These are phyloP conservation scores for Pteria penguin DNA, from an alignment of 2,888 invertebrate species.

Conservation along the genomic window DNA sequence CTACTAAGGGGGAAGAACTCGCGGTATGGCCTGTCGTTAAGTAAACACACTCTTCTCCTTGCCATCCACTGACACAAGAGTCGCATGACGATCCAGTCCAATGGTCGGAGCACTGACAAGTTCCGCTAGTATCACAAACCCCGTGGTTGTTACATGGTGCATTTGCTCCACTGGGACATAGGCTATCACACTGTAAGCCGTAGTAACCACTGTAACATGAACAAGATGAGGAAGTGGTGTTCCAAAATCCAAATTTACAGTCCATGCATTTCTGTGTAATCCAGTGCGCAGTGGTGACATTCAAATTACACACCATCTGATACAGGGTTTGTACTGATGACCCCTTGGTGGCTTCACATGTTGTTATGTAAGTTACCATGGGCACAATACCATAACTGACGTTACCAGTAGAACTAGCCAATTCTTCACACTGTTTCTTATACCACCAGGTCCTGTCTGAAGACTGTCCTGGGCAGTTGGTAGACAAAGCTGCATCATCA, in stretches of 20 bases:
- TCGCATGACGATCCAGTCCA: conserved; percentile 59
- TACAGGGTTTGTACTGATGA: conserved; percentile 36
- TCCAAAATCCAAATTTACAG: conserved; percentile 58
- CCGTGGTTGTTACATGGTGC: conserved; percentile 61
- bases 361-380: conserved; percentile 55
- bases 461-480: conserved; percentile 47
- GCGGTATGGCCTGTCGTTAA: conserved; percentile 39
- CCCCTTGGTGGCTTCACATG: conserved; percentile 42
- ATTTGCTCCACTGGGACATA: conserved; percentile 60
- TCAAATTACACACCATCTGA: conserved; percentile 42
- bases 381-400: conserved; percentile 46
- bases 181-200: conserved; percentile 57
- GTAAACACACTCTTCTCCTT: conserved; percentile 60
- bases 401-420: conserved; percentile 49
- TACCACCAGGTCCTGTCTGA: conserved; percentile 50
- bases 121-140: conserved; percentile 53
- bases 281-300: conserved; percentile 54
- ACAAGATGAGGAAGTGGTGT: conserved; percentile 40
- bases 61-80: conserved; percentile 57
- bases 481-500: conserved; percentile 35
- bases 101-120: conserved; percentile 58
- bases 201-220: conserved; percentile 64
- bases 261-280: conserved; percentile 50
- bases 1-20: conserved; percentile 43
- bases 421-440: conserved; percentile 51